Percentiles rank a stretch among this genome's conserved stretches.
Conservation (phyloP, 2,888 invertebrate genomes). For the Limnephilus rhombicus region DNA sequence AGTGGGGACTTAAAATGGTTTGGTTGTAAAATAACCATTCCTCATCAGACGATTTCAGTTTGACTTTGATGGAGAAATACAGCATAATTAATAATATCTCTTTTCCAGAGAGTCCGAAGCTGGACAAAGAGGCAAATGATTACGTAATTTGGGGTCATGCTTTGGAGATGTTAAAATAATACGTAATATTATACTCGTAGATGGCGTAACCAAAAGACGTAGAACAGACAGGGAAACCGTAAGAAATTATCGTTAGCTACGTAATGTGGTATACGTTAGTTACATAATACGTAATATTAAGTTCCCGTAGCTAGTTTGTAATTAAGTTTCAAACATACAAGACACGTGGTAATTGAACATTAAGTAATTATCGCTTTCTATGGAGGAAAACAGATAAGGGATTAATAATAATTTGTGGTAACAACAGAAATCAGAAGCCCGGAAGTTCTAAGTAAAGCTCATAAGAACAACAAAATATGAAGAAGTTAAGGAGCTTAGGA, state of each 20-base stretch:
- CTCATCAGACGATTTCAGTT: neutral
- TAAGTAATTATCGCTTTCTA: neutral
- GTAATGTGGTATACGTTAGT: neutral
- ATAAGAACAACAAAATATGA: neutral
- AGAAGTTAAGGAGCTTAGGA: neutral
- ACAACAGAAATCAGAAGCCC: neutral
- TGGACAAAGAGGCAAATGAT: neutral
- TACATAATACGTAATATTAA: neutral
- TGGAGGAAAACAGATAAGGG: neutral
- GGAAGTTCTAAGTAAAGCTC: neutral
- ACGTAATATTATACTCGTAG: neutral
- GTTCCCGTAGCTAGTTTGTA: neutral
- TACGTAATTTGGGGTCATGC: slow-evolving; percentile 30
- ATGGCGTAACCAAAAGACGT: neutral
- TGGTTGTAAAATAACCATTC: neutral
- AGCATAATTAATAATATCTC: neutral
- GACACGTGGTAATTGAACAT: neutral
- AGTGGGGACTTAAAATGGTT: neutral
- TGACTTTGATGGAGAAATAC: neutral
- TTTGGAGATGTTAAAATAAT: neutral
- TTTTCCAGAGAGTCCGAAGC: neutral
- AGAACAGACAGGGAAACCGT: neutral
- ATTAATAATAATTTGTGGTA: neutral
- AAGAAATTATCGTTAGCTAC: neutral
- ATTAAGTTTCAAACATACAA: neutral